These are phyloP conservation scores for Prietella phreatophila DNA, from an alignment of 2,113 vertebrate species.

Conservation along the genomic window DNA sequence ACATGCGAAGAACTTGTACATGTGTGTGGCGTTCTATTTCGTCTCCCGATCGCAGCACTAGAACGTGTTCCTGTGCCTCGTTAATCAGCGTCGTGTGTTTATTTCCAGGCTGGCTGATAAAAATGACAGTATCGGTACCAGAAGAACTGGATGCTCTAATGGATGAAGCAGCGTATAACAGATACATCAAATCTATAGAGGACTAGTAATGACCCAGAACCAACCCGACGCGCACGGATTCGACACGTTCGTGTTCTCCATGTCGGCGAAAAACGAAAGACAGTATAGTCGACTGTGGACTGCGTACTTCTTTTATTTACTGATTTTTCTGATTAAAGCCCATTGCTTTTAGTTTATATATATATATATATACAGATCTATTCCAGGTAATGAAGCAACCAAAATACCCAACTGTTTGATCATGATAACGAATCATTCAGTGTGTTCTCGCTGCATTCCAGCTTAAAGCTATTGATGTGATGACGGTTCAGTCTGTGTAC, in stretches of 20 bases:
- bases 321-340: constrained; percentile 32
- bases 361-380: not conserved
- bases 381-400: not conserved
- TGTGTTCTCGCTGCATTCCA: not conserved
- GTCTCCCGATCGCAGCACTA: not conserved
- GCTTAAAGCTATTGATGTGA: not conserved
- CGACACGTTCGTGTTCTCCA: not conserved
- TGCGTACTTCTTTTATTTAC: constrained; percentile 20
- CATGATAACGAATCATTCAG: not conserved
- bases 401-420: not conserved
- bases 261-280: constrained; percentile 15
- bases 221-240: constrained; percentile 25
- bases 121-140: constrained; percentile 91
- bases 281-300: constrained; percentile 15
- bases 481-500: not conserved
- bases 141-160: constrained; percentile 88
- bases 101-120: constrained; percentile 91
- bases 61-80: not conserved
- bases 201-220: constrained; percentile 68
- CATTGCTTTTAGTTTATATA: constrained; percentile 31
- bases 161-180: constrained; percentile 90
- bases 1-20: not conserved
- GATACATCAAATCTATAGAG: constrained; percentile 91
- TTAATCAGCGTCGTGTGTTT: not conserved
- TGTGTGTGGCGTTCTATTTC: too few species aligned